A percentile compares a stretch with the other conserved stretches of the same genome.
These are phyloP conservation scores for Venturia canescens DNA, from an alignment of 1,140 invertebrate species.

Conservation along the genomic window DNA sequence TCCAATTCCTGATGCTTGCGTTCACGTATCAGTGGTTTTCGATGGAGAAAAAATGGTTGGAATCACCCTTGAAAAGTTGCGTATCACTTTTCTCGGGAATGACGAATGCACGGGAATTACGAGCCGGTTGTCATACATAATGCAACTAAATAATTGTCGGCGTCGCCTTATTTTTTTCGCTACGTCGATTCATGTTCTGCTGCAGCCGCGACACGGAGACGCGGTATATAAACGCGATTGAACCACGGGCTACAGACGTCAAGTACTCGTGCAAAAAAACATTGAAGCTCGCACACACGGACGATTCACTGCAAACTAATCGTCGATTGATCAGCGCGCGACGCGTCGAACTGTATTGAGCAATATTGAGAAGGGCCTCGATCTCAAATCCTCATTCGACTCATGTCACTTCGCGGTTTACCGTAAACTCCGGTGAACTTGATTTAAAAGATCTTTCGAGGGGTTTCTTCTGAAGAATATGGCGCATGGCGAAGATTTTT, in stretches of 20 bases:
- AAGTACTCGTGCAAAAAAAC: neutral
- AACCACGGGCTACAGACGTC: neutral
- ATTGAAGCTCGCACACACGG: neutral
- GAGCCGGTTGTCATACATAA: slow-evolving; percentile 10
- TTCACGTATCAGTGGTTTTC: too few relatives aligned
- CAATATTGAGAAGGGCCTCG: slow-evolving; percentile 6
- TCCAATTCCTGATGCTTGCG: too few relatives aligned
- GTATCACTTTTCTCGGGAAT: neutral
- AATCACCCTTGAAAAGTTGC: neutral
- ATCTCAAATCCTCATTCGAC: slow-evolving; percentile 3
- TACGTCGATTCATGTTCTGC: slow-evolving; percentile 4
- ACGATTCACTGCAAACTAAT: neutral
- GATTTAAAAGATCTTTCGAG: neutral
- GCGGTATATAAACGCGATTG: neutral
- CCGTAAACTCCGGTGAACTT: neutral
- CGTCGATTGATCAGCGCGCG: neutral
- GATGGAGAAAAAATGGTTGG: neutral
- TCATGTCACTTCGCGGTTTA: neutral
- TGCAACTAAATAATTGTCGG: slow-evolving; percentile 10
- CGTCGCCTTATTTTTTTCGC: neutral
- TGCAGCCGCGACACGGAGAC: neutral
- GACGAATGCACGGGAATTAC: neutral
- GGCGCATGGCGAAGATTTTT: too few relatives aligned
- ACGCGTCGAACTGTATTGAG: neutral
- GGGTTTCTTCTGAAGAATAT: too few relatives aligned